Percentiles rank a stretch among this genome's conserved stretches.
Evolutionary conservation across 1,140 invertebrate species (phyloP).

Genomic region (Mya arenaria): DNA sequence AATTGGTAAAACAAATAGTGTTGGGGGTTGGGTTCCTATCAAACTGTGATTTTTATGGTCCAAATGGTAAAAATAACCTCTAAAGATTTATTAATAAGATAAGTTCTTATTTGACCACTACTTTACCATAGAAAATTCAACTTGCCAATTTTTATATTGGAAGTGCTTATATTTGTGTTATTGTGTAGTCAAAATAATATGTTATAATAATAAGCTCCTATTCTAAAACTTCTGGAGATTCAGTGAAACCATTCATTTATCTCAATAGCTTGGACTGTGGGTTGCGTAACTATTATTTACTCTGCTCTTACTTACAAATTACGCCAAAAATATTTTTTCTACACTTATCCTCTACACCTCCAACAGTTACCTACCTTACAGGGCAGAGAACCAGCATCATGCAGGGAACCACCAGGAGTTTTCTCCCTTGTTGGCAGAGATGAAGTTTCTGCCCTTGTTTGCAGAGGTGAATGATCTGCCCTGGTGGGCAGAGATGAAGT

Average conservation of each 20-base stretch:
- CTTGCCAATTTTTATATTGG: neutral
- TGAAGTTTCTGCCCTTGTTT: neutral
- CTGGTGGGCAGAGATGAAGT: neutral
- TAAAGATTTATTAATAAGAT: neutral
- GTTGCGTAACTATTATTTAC: neutral
- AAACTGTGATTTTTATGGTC: neutral
- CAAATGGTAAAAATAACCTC: neutral
- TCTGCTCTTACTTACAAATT: neutral
- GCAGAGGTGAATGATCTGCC: neutral
- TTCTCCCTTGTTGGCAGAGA: constrained; percentile 53
- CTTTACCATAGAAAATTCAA: neutral
- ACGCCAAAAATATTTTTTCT: neutral
- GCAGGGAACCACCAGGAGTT: constrained; percentile 22
- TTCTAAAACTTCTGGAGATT: neutral
- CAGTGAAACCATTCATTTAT: neutral
- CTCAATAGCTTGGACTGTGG: too few species aligned
- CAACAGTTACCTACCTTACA: neutral
- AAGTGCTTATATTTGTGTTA: too few species aligned
- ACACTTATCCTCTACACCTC: neutral
- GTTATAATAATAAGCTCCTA: too few species aligned
- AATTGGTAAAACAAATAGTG: too few species aligned
- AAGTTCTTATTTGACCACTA: neutral
- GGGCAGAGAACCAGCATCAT: neutral
- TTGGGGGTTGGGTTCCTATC: too few species aligned
- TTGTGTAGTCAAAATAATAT: too few species aligned